These are phyloP conservation scores for Branchellion lobata DNA, from an alignment of 2,888 invertebrate genomes.

Conservation along the genomic window DNA sequence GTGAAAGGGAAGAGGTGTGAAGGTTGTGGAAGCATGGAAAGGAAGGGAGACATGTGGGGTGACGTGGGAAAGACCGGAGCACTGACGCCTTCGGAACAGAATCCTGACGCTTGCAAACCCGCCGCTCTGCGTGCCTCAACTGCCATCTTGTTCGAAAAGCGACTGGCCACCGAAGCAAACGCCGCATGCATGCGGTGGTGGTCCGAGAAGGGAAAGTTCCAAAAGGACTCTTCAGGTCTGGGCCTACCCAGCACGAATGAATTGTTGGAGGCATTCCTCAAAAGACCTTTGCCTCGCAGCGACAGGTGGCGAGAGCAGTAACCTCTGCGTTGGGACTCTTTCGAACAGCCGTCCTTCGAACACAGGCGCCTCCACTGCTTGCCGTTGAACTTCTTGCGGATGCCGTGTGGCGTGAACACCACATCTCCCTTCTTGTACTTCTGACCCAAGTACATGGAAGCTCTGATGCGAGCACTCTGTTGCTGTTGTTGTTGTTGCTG, in stretches of 20 bases:
- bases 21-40: slow-evolving; percentile 6
- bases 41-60: background rate
- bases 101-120: slow-evolving; percentile 25
- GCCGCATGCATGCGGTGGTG: slow-evolving; percentile 28
- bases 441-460: slow-evolving; percentile 55
- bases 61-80: background rate
- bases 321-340: slow-evolving; percentile 91
- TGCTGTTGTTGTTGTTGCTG: slow-evolving; percentile 17
- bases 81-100: slow-evolving; percentile 20
- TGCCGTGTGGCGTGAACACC: slow-evolving; percentile 83
- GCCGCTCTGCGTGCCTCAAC: slow-evolving; percentile 28
- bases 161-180: slow-evolving; percentile 26
- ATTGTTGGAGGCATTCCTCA: slow-evolving; percentile 46
- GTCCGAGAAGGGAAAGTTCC: slow-evolving; percentile 22
- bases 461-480: slow-evolving; percentile 52
- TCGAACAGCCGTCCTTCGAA: slow-evolving; percentile 83
- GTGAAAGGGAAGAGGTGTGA: background rate
- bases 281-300: slow-evolving; percentile 71
- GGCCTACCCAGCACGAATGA: slow-evolving; percentile 25
- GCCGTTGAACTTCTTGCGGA: slow-evolving; percentile 97
- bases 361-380: slow-evolving; percentile 98
- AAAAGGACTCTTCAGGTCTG: slow-evolving; percentile 23
- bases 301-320: slow-evolving; percentile 95
- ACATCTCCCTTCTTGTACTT: slow-evolving; percentile 83
- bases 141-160: slow-evolving; percentile 27